phyloP scores from a whole-genome alignment of 1,140 invertebrate genomes.

The Musca domestica region DNA sequence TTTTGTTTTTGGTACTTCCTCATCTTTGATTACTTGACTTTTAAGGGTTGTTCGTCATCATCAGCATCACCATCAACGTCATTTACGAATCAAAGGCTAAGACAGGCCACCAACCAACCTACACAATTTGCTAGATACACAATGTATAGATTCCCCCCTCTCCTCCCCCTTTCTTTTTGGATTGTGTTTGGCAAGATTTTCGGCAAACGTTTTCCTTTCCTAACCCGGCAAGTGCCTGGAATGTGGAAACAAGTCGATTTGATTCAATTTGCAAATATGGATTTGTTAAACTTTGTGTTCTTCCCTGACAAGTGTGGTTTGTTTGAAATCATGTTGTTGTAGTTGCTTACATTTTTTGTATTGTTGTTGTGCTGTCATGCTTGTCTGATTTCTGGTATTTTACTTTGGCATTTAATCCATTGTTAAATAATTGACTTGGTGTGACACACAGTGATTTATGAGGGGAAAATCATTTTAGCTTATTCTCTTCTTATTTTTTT shows the following conservation, averaged over 20 bases:
- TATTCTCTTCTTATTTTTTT: too few relatives aligned
- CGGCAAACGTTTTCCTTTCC: too few relatives aligned
- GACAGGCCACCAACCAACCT: too few relatives aligned
- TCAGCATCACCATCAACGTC: background rate
- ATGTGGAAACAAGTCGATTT: background rate
- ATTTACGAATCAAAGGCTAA: too few relatives aligned
- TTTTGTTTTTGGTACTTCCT: background rate
- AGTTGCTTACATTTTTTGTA: background rate
- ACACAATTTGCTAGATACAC: too few relatives aligned
- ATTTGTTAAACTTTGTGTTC: constrained; percentile 13
- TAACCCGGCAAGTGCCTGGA: too few relatives aligned
- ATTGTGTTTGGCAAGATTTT: too few relatives aligned
- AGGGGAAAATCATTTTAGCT: too few relatives aligned
- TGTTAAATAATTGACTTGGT: constrained; percentile 13
- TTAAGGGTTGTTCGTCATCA: constrained; percentile 15
- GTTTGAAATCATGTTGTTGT: background rate
- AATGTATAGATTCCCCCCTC: too few relatives aligned
- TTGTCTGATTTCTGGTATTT: background rate
- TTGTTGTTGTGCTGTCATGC: constrained; percentile 3
- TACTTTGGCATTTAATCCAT: background rate
- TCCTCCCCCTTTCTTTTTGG: too few relatives aligned
- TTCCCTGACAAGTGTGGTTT: constrained; percentile 17
- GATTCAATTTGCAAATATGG: constrained; percentile 19
- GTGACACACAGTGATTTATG: background rate
- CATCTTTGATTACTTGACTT: constrained; percentile 8